These are phyloP conservation scores for Anhinga anhinga DNA, from an alignment of 2,113 vertebrate species.

Conservation along the genomic window DNA sequence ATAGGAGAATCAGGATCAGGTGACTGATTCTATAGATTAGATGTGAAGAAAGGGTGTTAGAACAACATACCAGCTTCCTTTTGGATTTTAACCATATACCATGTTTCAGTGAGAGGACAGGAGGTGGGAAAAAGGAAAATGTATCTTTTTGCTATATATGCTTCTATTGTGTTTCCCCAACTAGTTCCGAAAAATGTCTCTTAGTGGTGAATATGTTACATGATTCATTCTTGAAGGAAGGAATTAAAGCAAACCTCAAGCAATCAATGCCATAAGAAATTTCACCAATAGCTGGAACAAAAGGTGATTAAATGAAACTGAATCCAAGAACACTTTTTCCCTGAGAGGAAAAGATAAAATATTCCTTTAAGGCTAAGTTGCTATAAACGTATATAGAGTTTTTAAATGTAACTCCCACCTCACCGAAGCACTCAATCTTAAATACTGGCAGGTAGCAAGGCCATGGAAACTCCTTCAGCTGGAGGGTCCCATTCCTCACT, in stretches of 20 bases:
- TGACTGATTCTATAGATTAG: background rate
- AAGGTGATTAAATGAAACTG: conserved; percentile 2
- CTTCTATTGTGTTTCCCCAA: background rate
- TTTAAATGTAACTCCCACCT: background rate
- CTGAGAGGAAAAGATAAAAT: background rate
- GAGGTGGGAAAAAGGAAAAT: background rate
- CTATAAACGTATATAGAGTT: background rate
- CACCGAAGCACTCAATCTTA: conserved; percentile 5
- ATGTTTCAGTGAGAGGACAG: background rate
- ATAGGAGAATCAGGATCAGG: conserved; percentile 12
- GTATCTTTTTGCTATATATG: background rate
- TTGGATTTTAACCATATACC: background rate
- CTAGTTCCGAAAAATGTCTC: background rate
- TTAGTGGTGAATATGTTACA: background rate
- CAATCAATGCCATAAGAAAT: background rate
- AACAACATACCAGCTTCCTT: background rate
- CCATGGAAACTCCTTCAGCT: background rate
- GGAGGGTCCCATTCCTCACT: background rate
- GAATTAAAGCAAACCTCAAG: background rate
- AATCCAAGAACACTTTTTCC: background rate
- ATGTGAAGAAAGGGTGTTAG: background rate
- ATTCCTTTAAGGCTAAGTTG: conserved; percentile 5
- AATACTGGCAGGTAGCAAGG: background rate
- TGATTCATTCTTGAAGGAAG: background rate
- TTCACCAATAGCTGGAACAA: background rate